These are phyloP conservation scores for Pluvianellus socialis DNA, from an alignment of 2,113 vertebrate genomes.

Conservation along the genomic window DNA sequence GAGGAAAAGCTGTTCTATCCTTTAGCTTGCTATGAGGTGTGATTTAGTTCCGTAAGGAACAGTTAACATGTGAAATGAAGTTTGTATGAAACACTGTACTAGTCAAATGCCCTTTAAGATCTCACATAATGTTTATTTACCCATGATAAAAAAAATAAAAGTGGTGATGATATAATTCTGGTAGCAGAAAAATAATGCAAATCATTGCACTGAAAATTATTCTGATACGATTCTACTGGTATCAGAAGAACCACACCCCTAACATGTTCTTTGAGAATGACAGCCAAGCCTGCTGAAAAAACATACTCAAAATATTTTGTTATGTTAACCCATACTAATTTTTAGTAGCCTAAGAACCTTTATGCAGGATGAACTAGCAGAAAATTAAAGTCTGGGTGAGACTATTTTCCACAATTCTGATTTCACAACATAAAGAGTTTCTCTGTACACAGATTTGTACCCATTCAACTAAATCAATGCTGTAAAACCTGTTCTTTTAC, in stretches of 20 bases:
- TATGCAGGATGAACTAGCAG: neutral
- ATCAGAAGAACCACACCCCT: neutral
- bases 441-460: neutral
- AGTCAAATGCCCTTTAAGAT: neutral
- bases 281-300: neutral
- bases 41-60: neutral
- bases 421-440: neutral
- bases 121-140: neutral
- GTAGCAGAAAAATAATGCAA: neutral
- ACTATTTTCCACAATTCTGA: neutral
- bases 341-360: neutral
- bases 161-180: neutral
- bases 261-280: neutral
- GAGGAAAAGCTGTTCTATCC: neutral
- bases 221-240: neutral
- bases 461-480: neutral
- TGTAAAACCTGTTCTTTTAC: neutral
- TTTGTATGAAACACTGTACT: neutral
- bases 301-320: neutral
- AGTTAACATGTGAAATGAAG: neutral
- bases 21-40: neutral
- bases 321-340: neutral
- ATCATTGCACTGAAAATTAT: neutral
- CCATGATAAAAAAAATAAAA: neutral
- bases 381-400: neutral